Evolutionary conservation across 2,888 invertebrate genomes (phyloP).

Genomic region (Drosophila flavopinicola): DNA sequence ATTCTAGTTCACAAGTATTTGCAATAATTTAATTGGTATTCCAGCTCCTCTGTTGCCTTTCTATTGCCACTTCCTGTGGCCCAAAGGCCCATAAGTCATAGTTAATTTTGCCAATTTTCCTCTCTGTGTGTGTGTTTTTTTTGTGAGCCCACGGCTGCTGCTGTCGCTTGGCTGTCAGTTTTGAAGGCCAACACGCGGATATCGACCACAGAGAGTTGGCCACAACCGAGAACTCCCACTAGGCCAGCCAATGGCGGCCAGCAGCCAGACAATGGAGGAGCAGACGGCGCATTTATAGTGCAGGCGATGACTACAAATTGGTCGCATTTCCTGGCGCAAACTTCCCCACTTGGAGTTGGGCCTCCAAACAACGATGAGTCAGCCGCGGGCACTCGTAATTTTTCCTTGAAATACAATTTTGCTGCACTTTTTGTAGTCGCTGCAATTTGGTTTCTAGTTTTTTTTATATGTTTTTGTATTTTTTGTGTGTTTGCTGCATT

Average conservation of each 20-base stretch:
- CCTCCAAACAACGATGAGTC: constrained; percentile 37
- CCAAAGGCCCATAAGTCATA: constrained; percentile 64
- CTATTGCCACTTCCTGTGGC: constrained; percentile 31
- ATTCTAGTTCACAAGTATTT: too few species aligned
- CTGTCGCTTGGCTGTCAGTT: constrained; percentile 63
- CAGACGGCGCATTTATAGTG: constrained; percentile 31
- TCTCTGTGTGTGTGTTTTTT: constrained; percentile 20
- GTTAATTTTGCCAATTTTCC: constrained; percentile 47
- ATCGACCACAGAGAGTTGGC: constrained; percentile 52
- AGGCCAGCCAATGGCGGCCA: too few species aligned
- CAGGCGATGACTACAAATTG: constrained; percentile 69
- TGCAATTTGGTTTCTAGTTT: constrained; percentile 59
- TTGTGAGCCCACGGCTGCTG: constrained; percentile 52
- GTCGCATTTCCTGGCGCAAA: constrained; percentile 61
- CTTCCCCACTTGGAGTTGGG: constrained; percentile 28
- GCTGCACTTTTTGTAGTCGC: constrained; percentile 36
- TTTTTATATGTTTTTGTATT: constrained; percentile 14
- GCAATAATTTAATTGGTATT: constrained; percentile 62
- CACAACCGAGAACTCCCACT: constrained; percentile 20
- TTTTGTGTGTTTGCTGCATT: constrained; percentile 60
- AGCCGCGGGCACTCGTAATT: constrained; percentile 43
- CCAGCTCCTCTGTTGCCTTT: constrained; percentile 29
- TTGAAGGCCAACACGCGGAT: constrained; percentile 69
- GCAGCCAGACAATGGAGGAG: constrained; percentile 17
- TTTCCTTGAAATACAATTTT: constrained; percentile 39